Evolutionary conservation across 2,797 vertebrate species (phyloP).

Genomic region (Orestias chungarensis): DNA sequence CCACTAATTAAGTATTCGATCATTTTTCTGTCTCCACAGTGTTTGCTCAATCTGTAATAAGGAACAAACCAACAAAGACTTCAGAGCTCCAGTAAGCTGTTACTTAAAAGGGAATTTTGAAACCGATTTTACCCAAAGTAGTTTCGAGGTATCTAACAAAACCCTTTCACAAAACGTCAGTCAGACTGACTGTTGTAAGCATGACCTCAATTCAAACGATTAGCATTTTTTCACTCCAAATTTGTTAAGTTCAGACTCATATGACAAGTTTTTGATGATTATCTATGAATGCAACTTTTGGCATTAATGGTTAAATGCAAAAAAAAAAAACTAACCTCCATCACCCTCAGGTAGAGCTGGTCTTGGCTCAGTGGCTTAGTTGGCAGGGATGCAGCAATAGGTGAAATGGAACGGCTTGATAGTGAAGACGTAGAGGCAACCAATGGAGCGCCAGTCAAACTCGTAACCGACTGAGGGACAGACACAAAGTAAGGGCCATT

Average conservation of each 20-base stretch:
- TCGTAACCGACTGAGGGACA: background rate
- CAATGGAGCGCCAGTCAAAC: constrained; percentile 20
- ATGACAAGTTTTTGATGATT: background rate
- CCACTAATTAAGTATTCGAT: too few species aligned
- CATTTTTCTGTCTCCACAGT: background rate
- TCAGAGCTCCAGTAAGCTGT: background rate
- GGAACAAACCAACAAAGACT: background rate
- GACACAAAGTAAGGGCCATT: background rate
- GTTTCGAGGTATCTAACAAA: background rate
- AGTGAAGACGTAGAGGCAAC: background rate
- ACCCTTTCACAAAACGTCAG: background rate
- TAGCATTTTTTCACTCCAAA: background rate
- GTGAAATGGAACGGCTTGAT: background rate
- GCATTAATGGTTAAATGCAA: background rate
- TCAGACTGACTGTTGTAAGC: background rate
- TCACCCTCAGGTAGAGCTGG: constrained; percentile 65
- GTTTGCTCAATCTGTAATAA: background rate
- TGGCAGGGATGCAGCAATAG: constrained; percentile 7
- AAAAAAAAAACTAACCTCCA: constrained; percentile 63
- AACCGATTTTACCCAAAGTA: background rate
- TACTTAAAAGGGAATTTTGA: background rate
- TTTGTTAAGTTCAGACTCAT: background rate
- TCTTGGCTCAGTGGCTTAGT: constrained; percentile 50
- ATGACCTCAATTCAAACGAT: background rate
- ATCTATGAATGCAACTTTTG: background rate